These are phyloP conservation scores for Rhynchomys soricoides DNA, from an alignment of 2,113 vertebrate species.

Conservation along the genomic window DNA sequence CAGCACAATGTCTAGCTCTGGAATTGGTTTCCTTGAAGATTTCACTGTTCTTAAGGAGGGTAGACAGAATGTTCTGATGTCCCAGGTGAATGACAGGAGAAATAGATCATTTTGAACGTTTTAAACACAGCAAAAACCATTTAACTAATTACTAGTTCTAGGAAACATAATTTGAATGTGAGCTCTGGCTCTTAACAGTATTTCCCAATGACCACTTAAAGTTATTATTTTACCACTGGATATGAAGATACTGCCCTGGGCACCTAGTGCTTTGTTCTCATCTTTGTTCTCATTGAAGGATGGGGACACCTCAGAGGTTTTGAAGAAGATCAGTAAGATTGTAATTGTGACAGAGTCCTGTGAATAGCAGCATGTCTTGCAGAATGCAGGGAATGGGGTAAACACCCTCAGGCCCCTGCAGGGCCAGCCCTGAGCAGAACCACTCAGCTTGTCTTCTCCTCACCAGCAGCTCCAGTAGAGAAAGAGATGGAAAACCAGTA, in stretches of 20 bases:
- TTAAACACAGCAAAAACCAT: background rate
- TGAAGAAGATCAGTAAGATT: background rate
- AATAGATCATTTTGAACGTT: background rate
- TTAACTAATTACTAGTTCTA: background rate
- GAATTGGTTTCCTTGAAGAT: background rate
- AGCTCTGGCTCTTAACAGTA: background rate
- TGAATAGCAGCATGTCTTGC: background rate
- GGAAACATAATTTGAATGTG: background rate
- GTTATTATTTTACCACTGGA: background rate
- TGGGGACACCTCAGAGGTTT: background rate
- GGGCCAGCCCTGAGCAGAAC: background rate
- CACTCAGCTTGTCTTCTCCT: rapidly evolving
- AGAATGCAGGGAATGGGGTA: too few species aligned
- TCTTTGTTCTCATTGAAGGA: background rate
- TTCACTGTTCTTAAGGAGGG: background rate
- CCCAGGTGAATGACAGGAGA: background rate
- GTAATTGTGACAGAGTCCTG: rapidly evolving
- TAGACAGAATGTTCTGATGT: background rate
- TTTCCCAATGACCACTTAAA: background rate
- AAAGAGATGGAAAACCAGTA: background rate
- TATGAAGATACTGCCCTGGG: background rate
- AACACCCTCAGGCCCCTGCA: background rate
- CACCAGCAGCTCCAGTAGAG: background rate
- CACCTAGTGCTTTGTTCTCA: background rate
- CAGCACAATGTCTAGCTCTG: background rate